phyloP scores from a whole-genome alignment of 1,140 invertebrate genomes.

The Hermatobates lingyangjiaoensis region DNA sequence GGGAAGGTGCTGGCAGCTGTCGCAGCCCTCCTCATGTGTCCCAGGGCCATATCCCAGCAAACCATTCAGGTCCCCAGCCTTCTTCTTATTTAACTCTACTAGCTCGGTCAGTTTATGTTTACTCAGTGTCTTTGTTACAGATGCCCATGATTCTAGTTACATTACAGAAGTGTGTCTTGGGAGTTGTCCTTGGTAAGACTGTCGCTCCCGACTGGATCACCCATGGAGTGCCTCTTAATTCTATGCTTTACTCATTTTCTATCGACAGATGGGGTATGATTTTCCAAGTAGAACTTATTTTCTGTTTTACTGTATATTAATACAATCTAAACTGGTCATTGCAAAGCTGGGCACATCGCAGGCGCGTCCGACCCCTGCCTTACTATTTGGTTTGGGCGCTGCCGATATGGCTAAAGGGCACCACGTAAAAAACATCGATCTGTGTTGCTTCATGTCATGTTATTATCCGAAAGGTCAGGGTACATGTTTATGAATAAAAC shows the following conservation, averaged over 20 bases:
- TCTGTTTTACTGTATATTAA: too few relatives aligned
- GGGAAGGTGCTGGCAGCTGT: constrained; percentile 73
- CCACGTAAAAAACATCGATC: too few relatives aligned
- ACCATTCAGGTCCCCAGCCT: constrained; percentile 43
- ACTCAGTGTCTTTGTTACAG: constrained; percentile 29
- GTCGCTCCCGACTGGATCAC: constrained; percentile 70
- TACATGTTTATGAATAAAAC: too few relatives aligned
- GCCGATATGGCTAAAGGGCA: too few relatives aligned
- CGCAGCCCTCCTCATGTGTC: constrained; percentile 72
- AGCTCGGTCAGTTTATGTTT: background rate
- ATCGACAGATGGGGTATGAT: background rate
- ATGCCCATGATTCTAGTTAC: constrained; percentile 69
- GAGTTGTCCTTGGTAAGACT: constrained; percentile 65
- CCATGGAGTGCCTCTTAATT: constrained; percentile 62
- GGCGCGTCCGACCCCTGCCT: too few relatives aligned
- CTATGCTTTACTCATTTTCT: constrained; percentile 30
- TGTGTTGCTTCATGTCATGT: too few relatives aligned
- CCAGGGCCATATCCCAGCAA: constrained; percentile 51
- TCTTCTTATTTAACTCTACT: background rate
- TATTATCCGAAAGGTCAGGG: too few relatives aligned
- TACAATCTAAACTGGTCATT: too few relatives aligned
- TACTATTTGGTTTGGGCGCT: too few relatives aligned
- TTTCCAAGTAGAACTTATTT: too few relatives aligned
- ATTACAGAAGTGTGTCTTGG: constrained; percentile 75
- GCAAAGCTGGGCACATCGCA: too few relatives aligned